Conservation (phyloP, 1,140 invertebrate species). For the Pachypeltis micranthus region DNA sequence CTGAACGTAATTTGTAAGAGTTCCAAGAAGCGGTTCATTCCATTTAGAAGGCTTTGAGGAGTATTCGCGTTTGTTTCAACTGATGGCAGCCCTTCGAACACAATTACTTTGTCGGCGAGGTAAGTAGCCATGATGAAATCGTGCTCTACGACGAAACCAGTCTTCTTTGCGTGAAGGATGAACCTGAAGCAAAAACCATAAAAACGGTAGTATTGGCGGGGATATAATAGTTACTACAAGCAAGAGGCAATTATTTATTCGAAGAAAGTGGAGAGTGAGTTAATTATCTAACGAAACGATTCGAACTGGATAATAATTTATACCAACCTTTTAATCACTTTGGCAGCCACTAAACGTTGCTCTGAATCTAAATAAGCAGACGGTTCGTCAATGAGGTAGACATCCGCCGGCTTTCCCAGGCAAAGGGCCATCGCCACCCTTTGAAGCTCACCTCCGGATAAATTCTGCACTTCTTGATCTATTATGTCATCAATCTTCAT, state of each 20-base stretch:
- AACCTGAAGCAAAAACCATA: conserved; percentile 53
- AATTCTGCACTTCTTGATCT: conserved; percentile 96
- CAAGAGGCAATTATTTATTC: background rate
- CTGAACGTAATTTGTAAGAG: conserved; percentile 96
- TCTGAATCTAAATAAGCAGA: conserved; percentile 99
- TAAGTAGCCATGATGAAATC: conserved; percentile 99
- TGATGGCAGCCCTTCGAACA: conserved; percentile 92
- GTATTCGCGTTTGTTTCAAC: conserved; percentile 76
- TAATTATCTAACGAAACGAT: no score
- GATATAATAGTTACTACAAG: no score
- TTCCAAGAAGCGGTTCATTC: conserved; percentile 97
- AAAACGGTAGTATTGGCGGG: no score
- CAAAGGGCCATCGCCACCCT: conserved; percentile 91
- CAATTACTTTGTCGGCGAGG: conserved; percentile 95
- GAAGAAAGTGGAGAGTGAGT: no score
- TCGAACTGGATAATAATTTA: no score
- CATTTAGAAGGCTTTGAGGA: conserved; percentile 87
- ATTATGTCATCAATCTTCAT: conserved; percentile 95
- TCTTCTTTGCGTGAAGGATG: conserved; percentile 97
- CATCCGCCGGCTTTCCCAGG: conserved; percentile 95
- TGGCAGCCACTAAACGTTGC: conserved; percentile 97
- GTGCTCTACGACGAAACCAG: conserved; percentile 99
- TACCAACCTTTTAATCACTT: conserved; percentile 89
- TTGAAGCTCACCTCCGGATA: conserved; percentile 99
- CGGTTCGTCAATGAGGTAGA: conserved; percentile 98